A percentile compares a stretch with the other conserved stretches of the same genome.
phyloP scores from a whole-genome alignment of 1,140 invertebrate species.

The Galleria mellonella region DNA sequence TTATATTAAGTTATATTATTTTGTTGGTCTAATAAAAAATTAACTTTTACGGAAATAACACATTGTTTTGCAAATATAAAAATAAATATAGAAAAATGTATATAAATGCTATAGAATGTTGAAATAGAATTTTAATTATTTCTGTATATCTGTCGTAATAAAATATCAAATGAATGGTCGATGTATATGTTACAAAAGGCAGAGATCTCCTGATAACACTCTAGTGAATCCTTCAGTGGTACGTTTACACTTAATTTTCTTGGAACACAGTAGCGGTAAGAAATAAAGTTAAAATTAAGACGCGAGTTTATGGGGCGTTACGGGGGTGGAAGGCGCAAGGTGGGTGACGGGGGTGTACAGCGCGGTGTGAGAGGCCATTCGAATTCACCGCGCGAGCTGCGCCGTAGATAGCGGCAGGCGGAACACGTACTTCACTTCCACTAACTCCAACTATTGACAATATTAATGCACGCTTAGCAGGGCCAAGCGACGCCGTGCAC shows the following conservation, averaged over 20 bases:
- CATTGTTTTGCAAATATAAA: too few species aligned
- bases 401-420: constrained; percentile 70
- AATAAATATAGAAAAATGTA: too few species aligned
- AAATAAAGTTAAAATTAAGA: constrained; percentile 75
- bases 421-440: constrained; percentile 72
- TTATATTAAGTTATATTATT: too few species aligned
- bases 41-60: too few species aligned
- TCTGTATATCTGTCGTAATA: too few species aligned
- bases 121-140: too few species aligned
- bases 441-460: constrained; percentile 73
- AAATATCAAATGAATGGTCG: neutral
- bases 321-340: constrained; percentile 44
- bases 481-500: constrained; percentile 53
- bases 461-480: constrained; percentile 72
- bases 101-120: too few species aligned
- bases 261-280: constrained; percentile 64
- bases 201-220: constrained; percentile 32
- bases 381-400: constrained; percentile 67
- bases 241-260: constrained; percentile 72
- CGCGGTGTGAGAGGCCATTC: constrained; percentile 58
- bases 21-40: too few species aligned
- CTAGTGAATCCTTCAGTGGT: constrained; percentile 53
- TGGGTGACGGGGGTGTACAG: constrained; percentile 22
- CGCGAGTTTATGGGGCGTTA: constrained; percentile 71
- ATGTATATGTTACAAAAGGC: constrained; percentile 10